A percentile compares a stretch with the other conserved stretches of the same genome.
Evolutionary conservation across 2,113 vertebrate species (phyloP).

Genomic region (Scartelaos histophorus): DNA sequence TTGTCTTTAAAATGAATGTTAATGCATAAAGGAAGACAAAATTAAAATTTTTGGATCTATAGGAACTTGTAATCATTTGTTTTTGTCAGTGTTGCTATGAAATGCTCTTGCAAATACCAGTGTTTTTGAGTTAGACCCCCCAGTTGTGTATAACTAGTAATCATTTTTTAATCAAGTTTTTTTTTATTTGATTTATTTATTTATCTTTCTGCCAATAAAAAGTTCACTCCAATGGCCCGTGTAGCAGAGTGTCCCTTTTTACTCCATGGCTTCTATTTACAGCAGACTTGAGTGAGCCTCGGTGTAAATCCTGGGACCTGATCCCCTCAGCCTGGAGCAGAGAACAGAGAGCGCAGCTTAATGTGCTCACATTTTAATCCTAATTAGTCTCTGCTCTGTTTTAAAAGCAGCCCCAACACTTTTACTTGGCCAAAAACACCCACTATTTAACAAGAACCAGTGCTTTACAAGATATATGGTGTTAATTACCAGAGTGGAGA

Average conservation of each 20-base stretch:
- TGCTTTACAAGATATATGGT: not conserved
- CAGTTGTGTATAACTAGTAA: too few relatives aligned
- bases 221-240: not conserved
- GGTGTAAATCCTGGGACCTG: slow-evolving; percentile 37
- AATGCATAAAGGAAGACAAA: too few relatives aligned
- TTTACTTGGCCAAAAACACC: slow-evolving; percentile 14
- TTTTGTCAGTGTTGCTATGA: too few relatives aligned
- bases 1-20: too few relatives aligned
- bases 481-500: not conserved
- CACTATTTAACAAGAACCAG: not conserved
- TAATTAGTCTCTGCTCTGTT: slow-evolving; percentile 35
- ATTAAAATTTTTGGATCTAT: too few relatives aligned
- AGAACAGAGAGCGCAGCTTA: slow-evolving; percentile 42
- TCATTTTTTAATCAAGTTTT: too few relatives aligned
- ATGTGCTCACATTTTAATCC: slow-evolving; percentile 60
- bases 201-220: not conserved
- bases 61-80: too few relatives aligned
- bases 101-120: too few relatives aligned
- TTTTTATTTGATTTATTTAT: too few relatives aligned
- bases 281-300: slow-evolving; percentile 32
- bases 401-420: slow-evolving; percentile 44
- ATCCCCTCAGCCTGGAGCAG: slow-evolving; percentile 24
- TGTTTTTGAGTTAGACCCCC: too few relatives aligned
- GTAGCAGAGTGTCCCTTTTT: not conserved
- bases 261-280: slow-evolving; percentile 43